Evolutionary conservation across 2,113 vertebrate species (phyloP).

Genomic region (Cyphomyrus plagiostoma): DNA sequence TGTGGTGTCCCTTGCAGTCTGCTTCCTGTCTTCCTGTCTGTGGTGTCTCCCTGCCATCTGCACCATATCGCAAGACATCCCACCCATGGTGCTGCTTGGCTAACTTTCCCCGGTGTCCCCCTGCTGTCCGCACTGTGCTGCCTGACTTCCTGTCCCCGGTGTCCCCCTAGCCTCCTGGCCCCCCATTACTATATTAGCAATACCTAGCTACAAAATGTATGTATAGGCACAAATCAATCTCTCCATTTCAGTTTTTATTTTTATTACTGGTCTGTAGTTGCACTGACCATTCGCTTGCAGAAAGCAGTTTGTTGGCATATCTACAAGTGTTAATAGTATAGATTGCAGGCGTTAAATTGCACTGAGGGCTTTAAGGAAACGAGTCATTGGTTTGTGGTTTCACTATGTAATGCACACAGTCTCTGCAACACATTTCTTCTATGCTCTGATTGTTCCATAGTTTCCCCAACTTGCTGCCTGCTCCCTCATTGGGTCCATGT

Average conservation of each 20-base stretch:
- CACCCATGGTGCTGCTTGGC: too few relatives aligned
- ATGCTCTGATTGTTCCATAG: neutral
- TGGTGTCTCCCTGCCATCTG: rapidly evolving
- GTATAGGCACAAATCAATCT: too few relatives aligned
- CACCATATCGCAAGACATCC: too few relatives aligned
- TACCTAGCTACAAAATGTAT: too few relatives aligned
- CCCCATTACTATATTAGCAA: too few relatives aligned
- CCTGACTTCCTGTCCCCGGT: too few relatives aligned
- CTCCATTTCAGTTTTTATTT: neutral
- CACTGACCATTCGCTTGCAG: neutral
- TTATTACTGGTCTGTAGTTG: neutral
- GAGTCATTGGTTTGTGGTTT: neutral
- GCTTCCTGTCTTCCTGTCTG: rapidly evolving
- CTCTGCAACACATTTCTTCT: neutral
- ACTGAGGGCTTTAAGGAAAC: neutral
- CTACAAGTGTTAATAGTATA: neutral
- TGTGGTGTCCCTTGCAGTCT: too few relatives aligned
- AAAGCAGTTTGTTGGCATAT: neutral
- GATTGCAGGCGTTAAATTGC: neutral
- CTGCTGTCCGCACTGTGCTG: too few relatives aligned
- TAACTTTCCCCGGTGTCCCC: too few relatives aligned
- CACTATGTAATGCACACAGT: neutral
- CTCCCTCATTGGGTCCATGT: neutral
- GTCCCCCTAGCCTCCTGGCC: too few relatives aligned
- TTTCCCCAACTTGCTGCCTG: neutral